Evolutionary conservation across 2,113 vertebrate species (phyloP), one percentile per base, ranked within the genome.

Genomic region (Nansenia antarctica): DNA sequence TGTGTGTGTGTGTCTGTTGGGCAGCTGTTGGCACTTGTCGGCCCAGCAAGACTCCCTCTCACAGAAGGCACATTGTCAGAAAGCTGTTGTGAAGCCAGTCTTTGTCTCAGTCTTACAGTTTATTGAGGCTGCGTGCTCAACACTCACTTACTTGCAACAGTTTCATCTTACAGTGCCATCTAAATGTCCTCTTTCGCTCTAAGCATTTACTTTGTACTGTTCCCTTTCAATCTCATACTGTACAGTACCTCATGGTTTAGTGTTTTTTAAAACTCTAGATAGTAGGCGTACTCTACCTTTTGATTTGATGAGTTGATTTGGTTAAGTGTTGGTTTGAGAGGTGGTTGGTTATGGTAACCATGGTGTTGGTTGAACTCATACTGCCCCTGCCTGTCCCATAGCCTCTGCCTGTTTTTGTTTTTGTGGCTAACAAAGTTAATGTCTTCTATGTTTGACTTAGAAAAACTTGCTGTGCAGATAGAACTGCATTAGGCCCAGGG

Each of bases 11-110:
- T 83, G 74, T 82, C 30, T 27, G 65, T 57, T 65, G 74, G 85
- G 85, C 90, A 92, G 89, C 90, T 92, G 90, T 86, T 84, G 80
- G 73, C 85, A 80, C 79, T 80, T 65, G 53, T 90, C 84, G 60
- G 75, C 78, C 76, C 82, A 74, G 83, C 70, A 78, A 59, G 71
- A 80, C 79, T 85, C 87, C 80, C 84, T 88, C 84, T 88, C 84
- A 90, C 87, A 91, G 80, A 88, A 80, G 87, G 77, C 73, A 85
- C 84, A 85, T 81, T 85, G 85, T 88, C 78, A 80, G 81, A n/a
- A 72, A 65, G 77, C 58, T 72, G 75, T 77, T 78, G 71, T 75
- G 65, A 86, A 81, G 62, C 80, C 69, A 76, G 49, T 86, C 82
- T 86, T 84, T 91, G 85, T 89, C 69, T 79, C 74, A 52, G 49